Conservation (phyloP, 2,113 vertebrate species). For the Trachemys scripta region DNA sequence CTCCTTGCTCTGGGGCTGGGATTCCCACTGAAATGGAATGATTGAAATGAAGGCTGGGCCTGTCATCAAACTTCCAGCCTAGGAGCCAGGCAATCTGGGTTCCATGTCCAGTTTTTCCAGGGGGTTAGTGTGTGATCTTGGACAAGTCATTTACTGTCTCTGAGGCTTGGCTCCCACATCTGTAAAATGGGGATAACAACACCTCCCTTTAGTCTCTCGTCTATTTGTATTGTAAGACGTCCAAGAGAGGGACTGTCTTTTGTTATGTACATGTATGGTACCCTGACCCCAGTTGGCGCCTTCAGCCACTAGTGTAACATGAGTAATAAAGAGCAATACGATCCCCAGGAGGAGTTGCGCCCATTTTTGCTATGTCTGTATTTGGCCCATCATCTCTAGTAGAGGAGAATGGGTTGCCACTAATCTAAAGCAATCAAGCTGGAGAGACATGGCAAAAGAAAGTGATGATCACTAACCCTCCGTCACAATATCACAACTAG, state of each 20-base stretch:
- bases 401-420: neutral
- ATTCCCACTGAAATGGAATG: neutral
- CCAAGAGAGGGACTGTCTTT: neutral
- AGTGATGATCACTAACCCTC: constrained; percentile 46
- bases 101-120: neutral
- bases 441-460: constrained; percentile 50
- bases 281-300: too few species aligned
- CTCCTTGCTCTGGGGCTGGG: neutral
- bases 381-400: constrained; percentile 24
- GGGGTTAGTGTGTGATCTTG: neutral
- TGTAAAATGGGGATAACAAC: neutral
- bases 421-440: constrained; percentile 36
- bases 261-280: rapidly evolving
- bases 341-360: neutral
- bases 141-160: neutral
- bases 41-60: neutral
- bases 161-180: neutral
- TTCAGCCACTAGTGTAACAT: neutral
- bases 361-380: constrained; percentile 13
- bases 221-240: neutral
- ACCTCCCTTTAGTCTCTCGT: neutral
- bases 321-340: neutral
- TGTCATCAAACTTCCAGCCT: neutral
- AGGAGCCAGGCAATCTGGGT: neutral
- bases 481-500: constrained; percentile 36